phyloP scores from a whole-genome alignment of 1,140 invertebrate genomes.

The Copidosoma floridanum region DNA sequence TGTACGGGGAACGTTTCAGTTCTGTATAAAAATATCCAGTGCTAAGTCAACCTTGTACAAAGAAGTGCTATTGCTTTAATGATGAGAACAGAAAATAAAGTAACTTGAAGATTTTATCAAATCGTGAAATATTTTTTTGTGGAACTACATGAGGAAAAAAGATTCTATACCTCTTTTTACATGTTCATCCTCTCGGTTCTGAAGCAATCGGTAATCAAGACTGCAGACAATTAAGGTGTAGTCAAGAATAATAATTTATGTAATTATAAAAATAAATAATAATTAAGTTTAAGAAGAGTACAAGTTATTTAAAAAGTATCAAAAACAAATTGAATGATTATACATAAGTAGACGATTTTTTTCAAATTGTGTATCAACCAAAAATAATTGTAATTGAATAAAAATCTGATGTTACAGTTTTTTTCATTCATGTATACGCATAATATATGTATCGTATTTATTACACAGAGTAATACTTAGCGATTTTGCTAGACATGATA shows the following conservation, averaged over 20 bases:
- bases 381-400: background rate
- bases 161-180: too few relatives aligned
- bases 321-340: constrained; percentile 2
- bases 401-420: too few relatives aligned
- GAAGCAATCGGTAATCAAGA: constrained; percentile 21
- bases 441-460: too few relatives aligned
- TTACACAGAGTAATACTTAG: too few relatives aligned
- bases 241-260: constrained; percentile 1
- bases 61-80: background rate
- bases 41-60: background rate
- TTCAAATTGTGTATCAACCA: background rate
- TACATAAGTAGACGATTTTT: background rate
- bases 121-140: too few relatives aligned
- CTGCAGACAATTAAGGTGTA: constrained; percentile 22
- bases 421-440: too few relatives aligned
- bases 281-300: constrained; percentile 7
- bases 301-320: constrained; percentile 16
- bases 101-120: too few relatives aligned
- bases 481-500: too few relatives aligned
- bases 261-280: background rate
- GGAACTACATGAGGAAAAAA: too few relatives aligned
- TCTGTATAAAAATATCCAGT: background rate
- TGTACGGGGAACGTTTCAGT: too few relatives aligned
- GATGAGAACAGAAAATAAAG: too few relatives aligned
- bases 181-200: constrained; percentile 2